Conservation (phyloP, 2,797 vertebrate species). For the Catamblyrhynchus diadema region DNA sequence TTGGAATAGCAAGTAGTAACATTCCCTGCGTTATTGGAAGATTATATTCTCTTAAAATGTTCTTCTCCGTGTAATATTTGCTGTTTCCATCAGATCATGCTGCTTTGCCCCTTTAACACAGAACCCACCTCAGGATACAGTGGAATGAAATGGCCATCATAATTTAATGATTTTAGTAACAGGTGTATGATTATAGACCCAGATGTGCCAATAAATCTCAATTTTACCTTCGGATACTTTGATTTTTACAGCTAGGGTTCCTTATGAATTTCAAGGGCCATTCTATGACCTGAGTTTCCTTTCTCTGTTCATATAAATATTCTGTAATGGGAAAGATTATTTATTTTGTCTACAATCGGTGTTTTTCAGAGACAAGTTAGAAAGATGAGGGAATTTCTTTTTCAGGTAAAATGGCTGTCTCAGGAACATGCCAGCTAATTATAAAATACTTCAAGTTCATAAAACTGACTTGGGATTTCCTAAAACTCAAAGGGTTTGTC, state of each 20-base stretch:
- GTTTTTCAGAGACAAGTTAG: neutral
- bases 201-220: neutral
- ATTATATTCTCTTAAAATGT: neutral
- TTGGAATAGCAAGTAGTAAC: neutral
- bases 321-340: neutral
- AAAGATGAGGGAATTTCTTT: slow-evolving; percentile 8
- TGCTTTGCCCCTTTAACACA: neutral
- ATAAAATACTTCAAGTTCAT: slow-evolving; percentile 51
- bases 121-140: neutral
- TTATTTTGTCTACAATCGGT: neutral
- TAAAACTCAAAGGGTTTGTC: slow-evolving; percentile 3
- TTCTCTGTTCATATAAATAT: neutral
- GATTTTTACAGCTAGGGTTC: neutral
- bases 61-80: neutral
- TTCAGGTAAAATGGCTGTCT: slow-evolving; percentile 31
- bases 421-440: slow-evolving; percentile 33
- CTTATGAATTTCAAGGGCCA: neutral
- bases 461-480: slow-evolving; percentile 31
- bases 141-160: neutral
- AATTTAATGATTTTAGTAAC: neutral
- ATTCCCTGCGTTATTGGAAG: neutral
- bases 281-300: neutral
- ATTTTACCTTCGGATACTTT: neutral
- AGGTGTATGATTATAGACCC: neutral
- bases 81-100: neutral